A percentile compares a stretch with the other conserved stretches of the same genome.
Conservation (phyloP, 2,113 vertebrate species). For the Ailurus styani region DNA sequence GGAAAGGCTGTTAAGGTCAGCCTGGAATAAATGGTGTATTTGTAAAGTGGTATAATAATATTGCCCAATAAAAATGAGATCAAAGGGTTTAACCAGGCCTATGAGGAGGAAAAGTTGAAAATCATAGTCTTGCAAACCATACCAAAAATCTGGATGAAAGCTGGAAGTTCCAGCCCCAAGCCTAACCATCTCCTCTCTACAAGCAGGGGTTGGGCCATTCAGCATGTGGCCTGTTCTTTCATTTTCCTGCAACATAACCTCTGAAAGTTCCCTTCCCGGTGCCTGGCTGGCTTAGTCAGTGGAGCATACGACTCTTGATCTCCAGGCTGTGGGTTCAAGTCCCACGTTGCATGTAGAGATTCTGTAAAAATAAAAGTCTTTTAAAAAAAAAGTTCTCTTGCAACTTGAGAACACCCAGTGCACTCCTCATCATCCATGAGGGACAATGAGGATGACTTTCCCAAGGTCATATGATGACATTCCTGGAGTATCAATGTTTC, state of each 20-base stretch:
- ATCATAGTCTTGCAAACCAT: not conserved
- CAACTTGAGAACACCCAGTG: not conserved
- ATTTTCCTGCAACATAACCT: not conserved
- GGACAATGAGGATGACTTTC: not conserved
- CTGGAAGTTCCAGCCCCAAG: not conserved
- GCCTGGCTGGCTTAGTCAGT: not conserved
- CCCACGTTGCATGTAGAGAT: not conserved
- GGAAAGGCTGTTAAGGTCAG: constrained; percentile 4
- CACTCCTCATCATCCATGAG: not conserved
- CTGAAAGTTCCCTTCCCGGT: not conserved
- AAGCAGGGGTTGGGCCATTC: not conserved
- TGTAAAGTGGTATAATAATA: constrained; percentile 8
- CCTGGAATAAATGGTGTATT: not conserved
- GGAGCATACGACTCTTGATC: not conserved
- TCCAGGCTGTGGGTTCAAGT: not conserved
- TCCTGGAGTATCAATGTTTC: not conserved
- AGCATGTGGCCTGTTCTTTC: not conserved
- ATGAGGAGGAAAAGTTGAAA: not conserved
- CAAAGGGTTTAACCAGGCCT: constrained; percentile 16
- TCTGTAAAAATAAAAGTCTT: not conserved
- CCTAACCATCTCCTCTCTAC: not conserved
- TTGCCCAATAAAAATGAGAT: constrained; percentile 50
- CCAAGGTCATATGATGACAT: not conserved
- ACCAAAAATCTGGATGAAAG: not conserved
- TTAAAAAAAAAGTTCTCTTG: not conserved